These are phyloP conservation scores for Torymus auratus DNA, from an alignment of 2,888 invertebrate genomes.

Conservation along the genomic window DNA sequence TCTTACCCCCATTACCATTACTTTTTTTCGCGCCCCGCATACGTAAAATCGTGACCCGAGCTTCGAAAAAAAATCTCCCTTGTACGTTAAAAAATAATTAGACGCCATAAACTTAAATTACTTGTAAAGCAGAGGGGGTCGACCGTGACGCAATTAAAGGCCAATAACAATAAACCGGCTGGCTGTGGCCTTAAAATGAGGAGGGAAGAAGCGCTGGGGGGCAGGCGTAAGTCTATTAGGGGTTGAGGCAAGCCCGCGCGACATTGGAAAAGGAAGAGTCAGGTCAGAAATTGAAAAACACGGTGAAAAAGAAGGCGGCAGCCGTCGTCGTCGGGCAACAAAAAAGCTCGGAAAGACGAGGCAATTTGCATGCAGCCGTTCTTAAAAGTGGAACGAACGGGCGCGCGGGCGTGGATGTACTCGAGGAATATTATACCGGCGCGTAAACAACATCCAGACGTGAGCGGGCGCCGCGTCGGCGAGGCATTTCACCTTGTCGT, in stretches of 20 bases:
- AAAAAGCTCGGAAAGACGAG: neutral
- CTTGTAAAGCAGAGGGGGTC: neutral
- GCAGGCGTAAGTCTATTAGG: conserved; percentile 9
- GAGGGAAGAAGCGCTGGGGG: conserved; percentile 7
- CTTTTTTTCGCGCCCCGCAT: too few relatives aligned
- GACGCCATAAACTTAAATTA: conserved; percentile 13
- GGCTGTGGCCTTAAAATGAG: neutral
- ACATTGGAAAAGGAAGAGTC: neutral
- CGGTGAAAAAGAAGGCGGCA: neutral
- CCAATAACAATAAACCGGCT: conserved; percentile 30
- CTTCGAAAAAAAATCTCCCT: too few relatives aligned
- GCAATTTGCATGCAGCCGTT: conserved; percentile 39
- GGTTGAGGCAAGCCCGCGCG: neutral
- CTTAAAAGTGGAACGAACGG: conserved; percentile 16
- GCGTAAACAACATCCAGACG: conserved; percentile 63
- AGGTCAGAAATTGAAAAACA: conserved; percentile 38
- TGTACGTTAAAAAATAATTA: conserved; percentile 2
- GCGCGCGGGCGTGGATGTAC: conserved; percentile 11
- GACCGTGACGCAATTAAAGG: conserved; percentile 17
- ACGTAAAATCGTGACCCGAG: too few relatives aligned
- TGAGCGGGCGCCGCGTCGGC: conserved; percentile 10
- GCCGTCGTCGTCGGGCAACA: neutral
- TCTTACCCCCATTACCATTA: too few relatives aligned
- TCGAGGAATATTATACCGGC: conserved; percentile 62
- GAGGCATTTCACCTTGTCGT: conserved; percentile 9